Percentiles rank a stretch among this genome's conserved stretches.
Conservation (phyloP, 2,113 vertebrate species). For the Cepphus grylle region DNA sequence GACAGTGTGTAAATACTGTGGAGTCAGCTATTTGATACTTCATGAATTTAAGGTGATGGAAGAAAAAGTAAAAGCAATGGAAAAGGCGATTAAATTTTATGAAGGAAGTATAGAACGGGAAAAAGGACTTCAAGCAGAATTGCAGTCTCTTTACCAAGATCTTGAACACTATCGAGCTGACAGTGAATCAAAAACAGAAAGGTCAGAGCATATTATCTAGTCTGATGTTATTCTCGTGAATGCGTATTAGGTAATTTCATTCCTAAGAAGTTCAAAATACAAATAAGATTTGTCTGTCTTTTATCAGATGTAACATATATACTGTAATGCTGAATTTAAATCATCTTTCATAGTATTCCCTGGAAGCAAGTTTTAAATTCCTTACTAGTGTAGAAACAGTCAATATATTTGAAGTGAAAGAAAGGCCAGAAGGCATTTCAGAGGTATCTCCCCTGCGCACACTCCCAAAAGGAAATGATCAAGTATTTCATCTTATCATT, state of each 20-base stretch:
- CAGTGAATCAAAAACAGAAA: conserved; percentile 70
- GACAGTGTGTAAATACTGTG: conserved; percentile 87
- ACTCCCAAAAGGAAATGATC: background rate
- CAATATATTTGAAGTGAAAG: background rate
- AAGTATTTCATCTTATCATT: background rate
- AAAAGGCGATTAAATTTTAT: conserved; percentile 78
- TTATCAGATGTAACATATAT: background rate
- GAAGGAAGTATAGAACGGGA: conserved; percentile 76
- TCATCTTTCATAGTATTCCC: background rate
- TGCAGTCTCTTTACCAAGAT: conserved; percentile 67
- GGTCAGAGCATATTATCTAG: conserved; percentile 55
- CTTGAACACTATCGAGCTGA: conserved; percentile 68
- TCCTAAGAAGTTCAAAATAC: background rate
- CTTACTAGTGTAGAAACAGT: background rate
- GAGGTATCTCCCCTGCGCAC: background rate
- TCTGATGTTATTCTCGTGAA: background rate
- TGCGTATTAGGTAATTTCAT: background rate
- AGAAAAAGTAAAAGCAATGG: conserved; percentile 77
- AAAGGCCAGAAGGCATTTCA: background rate
- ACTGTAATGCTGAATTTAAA: background rate
- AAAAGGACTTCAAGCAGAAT: conserved; percentile 70
- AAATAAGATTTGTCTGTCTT: background rate
- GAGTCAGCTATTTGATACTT: conserved; percentile 89
- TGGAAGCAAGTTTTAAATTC: background rate
- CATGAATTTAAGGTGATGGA: conserved; percentile 87